phyloP scores from a whole-genome alignment of 2,113 vertebrate species.

The Hyperoodon ampullatus region DNA sequence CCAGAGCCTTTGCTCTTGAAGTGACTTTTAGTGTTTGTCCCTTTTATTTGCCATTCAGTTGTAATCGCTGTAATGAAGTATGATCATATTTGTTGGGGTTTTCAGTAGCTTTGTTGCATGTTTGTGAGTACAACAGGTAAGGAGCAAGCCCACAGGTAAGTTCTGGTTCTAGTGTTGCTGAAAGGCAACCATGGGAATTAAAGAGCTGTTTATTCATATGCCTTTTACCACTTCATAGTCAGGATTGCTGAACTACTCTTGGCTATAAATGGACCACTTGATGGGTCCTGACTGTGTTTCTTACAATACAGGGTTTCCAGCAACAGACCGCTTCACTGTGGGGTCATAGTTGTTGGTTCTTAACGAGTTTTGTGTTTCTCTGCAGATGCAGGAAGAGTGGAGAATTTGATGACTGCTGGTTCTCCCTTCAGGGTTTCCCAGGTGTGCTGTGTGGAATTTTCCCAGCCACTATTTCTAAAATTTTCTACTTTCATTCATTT shows the following conservation, averaged over 20 bases:
- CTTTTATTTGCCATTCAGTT: neutral
- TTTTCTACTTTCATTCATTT: constrained; percentile 39
- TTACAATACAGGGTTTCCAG: neutral
- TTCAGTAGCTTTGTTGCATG: neutral
- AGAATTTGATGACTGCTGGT: neutral
- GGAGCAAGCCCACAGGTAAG: neutral
- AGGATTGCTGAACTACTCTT: neutral
- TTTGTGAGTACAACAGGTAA: neutral
- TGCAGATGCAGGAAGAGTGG: neutral
- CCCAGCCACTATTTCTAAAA: neutral
- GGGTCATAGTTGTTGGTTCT: neutral
- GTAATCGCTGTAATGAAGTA: neutral
- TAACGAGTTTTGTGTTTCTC: neutral
- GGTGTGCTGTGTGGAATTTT: neutral
- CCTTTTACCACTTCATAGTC: neutral
- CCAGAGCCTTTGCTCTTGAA: neutral
- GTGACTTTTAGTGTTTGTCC: neutral
- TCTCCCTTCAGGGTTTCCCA: neutral
- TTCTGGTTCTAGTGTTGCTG: neutral
- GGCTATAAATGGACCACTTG: neutral
- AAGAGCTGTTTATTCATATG: neutral
- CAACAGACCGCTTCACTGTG: neutral
- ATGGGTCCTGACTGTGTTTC: neutral
- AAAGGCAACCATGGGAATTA: neutral
- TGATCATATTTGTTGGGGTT: neutral